Percentiles rank a stretch among this genome's conserved stretches.
Conservation (phyloP, 37 sponge, comb jelly and placozoan species). For the Theonella swinhoei region DNA sequence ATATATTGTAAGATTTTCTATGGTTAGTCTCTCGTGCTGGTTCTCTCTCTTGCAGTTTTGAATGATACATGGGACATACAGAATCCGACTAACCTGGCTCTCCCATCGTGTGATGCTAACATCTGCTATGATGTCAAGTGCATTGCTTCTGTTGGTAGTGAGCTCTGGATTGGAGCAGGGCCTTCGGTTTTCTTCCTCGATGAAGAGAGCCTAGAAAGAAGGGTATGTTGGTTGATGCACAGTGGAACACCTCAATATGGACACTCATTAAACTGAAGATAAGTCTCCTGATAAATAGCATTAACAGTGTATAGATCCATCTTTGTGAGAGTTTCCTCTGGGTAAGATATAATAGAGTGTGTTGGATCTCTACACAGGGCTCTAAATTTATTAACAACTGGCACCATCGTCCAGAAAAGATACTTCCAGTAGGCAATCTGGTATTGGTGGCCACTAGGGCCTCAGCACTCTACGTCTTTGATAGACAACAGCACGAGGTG, state of each 20-base stretch:
- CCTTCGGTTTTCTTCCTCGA: slow-evolving; percentile 41
- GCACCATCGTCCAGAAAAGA: slow-evolving; percentile 2
- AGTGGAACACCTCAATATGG: neutral
- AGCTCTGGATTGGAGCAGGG: slow-evolving; percentile 66
- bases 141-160: slow-evolving; percentile 33
- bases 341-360: neutral
- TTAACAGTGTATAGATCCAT: no score
- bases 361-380: slow-evolving; percentile 37
- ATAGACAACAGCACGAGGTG: slow-evolving; percentile 10
- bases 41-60: no score
- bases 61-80: slow-evolving; percentile 52
- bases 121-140: slow-evolving; percentile 29
- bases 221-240: no score
- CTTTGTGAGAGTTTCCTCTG: neutral
- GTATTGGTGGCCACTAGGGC: slow-evolving; percentile 21
- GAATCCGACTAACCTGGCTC: slow-evolving; percentile 18
- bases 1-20: neutral
- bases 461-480: slow-evolving; percentile 34
- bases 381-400: slow-evolving; percentile 13
- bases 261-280: neutral
- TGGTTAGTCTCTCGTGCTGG: no score
- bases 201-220: slow-evolving; percentile 5
- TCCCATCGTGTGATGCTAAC: slow-evolving; percentile 21
- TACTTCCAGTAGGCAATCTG: slow-evolving; percentile 27
- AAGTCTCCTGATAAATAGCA: neutral